Conservation (phyloP, 1,140 invertebrate species). For the Drosophila elegans region DNA sequence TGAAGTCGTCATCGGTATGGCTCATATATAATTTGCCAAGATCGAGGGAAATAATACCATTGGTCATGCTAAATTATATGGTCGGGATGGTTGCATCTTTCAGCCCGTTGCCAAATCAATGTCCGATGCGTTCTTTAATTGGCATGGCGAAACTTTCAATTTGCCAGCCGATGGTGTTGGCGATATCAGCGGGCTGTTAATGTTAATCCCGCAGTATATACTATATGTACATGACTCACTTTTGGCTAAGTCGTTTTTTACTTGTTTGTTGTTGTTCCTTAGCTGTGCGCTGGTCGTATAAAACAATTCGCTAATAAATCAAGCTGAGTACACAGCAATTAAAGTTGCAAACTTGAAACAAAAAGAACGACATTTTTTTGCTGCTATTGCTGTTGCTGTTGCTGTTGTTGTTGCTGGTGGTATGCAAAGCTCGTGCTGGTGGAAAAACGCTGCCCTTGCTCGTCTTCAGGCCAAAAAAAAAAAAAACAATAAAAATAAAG, state of each 20-base stretch:
- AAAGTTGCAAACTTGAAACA: conserved; percentile 78
- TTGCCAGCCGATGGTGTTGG: conserved; percentile 69
- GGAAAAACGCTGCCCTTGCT: conserved; percentile 69
- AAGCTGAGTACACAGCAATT: conserved; percentile 82
- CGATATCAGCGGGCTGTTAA: conserved; percentile 73
- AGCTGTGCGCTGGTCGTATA: conserved; percentile 32
- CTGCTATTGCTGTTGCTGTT: neutral
- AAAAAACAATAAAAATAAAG: conserved; percentile 2
- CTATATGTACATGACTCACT: conserved; percentile 55
- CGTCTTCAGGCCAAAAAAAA: conserved; percentile 60
- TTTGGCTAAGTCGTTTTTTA: conserved; percentile 54
- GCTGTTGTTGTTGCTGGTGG: conserved; percentile 20
- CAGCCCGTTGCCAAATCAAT: conserved; percentile 61
- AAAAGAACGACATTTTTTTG: conserved; percentile 62
- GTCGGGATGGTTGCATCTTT: conserved; percentile 20
- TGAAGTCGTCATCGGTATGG: conserved; percentile 66
- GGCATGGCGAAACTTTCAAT: conserved; percentile 69
- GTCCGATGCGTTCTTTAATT: conserved; percentile 60
- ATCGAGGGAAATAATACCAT: conserved; percentile 69
- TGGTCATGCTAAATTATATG: conserved; percentile 75
- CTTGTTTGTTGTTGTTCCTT: neutral
- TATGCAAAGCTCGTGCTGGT: conserved; percentile 64
- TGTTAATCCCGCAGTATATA: conserved; percentile 23
- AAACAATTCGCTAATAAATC: conserved; percentile 83
- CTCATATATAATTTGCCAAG: conserved; percentile 59